Base-by-base conservation (phyloP, 2,113 vertebrate genomes). In the Peromyscus leucopus region DNA sequence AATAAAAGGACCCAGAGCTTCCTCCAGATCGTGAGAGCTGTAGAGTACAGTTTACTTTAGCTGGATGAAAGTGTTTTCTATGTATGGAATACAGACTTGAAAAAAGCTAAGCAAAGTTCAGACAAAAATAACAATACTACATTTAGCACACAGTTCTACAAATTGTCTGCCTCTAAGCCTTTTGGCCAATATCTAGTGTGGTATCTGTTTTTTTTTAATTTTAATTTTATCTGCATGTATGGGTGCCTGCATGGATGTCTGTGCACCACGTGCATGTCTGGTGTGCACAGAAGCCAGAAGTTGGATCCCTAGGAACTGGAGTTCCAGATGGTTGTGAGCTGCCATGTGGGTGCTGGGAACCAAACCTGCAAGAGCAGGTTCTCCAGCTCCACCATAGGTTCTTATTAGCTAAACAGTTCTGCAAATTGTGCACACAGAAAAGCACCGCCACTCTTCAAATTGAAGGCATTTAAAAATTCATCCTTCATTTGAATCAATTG, bases 1-100 rank as follows among this genome's bases (percentile, higher is more conserved):
- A 48, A 86, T 67, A 48, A 86, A 69, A 86, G 48, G 2, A 36
- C 7, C 9, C 92, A 57, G 85, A n/a, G 46, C 89, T 89, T 92
- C 21, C n/a, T 89, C 57, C 69, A 67, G 63, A 71, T n/a, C 63
- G 79, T 95, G 78, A 71, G 13, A 94, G 59, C 85, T 24, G n/a
- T 82, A 74, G 55, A 93, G 76, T 75, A 22, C 59, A 39, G 48
- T 75, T 80, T 88, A 90, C 31, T 51, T 96, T 90, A 95, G n/a
- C 63, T 24, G 80, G 92, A 36, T 75, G 21, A 42, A 88, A 79
- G n/a, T 51, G 19, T 74, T 86, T 92, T 96, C 33, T 94, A 55
- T 90, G 65, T 59, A 85, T 89, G 33, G 84, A 72, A 75, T 65
- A 93, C 28, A 75, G 82, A 51, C 69, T 26, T 51, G 21, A 86